Base-by-base conservation (phyloP, 2,888 invertebrate genomes). In the Tenthredo notha region DNA sequence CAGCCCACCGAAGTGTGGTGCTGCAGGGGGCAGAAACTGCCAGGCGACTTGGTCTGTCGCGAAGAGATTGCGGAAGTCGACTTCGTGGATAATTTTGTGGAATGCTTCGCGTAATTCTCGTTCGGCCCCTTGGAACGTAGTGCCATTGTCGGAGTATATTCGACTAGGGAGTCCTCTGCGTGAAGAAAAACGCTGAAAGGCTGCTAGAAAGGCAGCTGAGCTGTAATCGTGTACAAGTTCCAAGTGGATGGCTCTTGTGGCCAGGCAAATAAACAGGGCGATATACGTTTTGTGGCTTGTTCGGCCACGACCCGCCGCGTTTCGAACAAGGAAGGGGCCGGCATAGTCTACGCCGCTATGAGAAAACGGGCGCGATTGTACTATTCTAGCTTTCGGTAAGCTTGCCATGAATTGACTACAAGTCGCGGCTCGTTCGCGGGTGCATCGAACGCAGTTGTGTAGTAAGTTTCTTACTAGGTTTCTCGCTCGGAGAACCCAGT, bases 11-110 rank as follows among this genome's bases (percentile, higher is more conserved):
- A 74, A 9, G 87, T 88, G 78, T 86, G 80, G 89, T 10, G 89
- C 84, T 21, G 65, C 70, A 9, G 90, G 88, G 4, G 90, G 90
- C 29, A 88, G 90, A 83, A 90, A 91, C 21, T 88, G 84, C 90
- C 90, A 91, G n/a, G 21, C 15, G 18, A 78, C 74, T 4, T 75
- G 82, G n/a, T 77, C 82, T 15, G 78, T 75, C 10, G 85, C 85
- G 2, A 86, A 33, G 10, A 21, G 4, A 25, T 77, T 29, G 15
- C 84, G 67, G 1, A 77, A 18, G 2, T 80, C 82, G 9, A 85
- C 58, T 12, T 9, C n/a, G 2, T 70, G 37, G 4, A 89, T 89
- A 29, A 88, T 70, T 12, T 29, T 72, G 5, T 29, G n/a, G 43
- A 85, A 85, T 18, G 82, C 78, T 12, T 33, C 50, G 12, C 33